Base-by-base conservation (phyloP, 1,140 invertebrate species). In the Penaeus indicus region DNA sequence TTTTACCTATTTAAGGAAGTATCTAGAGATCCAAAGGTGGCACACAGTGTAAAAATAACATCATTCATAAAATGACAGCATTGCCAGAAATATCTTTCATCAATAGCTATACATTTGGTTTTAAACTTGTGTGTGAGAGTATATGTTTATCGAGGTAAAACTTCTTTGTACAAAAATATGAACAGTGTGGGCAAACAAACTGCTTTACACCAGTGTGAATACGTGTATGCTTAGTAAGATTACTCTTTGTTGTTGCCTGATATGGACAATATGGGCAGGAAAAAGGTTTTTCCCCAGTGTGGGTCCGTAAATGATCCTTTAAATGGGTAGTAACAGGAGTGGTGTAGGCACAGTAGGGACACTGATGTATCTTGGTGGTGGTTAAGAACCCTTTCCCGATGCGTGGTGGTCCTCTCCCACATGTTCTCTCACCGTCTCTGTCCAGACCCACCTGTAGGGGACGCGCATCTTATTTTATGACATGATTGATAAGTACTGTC, bases 261-360 rank as follows among this genome's bases (percentile, higher is more conserved):
- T 88, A 88, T 16, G 86, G 82, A 64, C 86, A 88, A 78, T 75
- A 83, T 13, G 86, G 61, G 47, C 86, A 88, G 54, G 86, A 88
- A 63, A 88, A 88, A 11, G 86, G 86, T 79, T 88, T 88, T 42
- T 88, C 86, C 62, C 86, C 86, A 21, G 86, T 88, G 69, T 88
- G 86, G 22, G 86, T 88, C 10, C 86, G 86, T 77, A 88, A 88
- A 77, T 88, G 86, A 38, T 88, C 86, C 86, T 79, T 82, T 81
- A 88, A 88, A 62, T 88, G 86, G 47, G 86, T 88, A 21, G 86
- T 84, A 32, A 88, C 86, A 77, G 86, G 86, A 64, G 86, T 88
- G 81, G 81, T 60, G 86, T 88, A 88, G 69, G 86, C 22, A 88
- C 86, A 88, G 86, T 88, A 88, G 80, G 86, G 80, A 84, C 86